Conservation (phyloP, 2,797 vertebrate genomes). For the Anas bahamensis region DNA sequence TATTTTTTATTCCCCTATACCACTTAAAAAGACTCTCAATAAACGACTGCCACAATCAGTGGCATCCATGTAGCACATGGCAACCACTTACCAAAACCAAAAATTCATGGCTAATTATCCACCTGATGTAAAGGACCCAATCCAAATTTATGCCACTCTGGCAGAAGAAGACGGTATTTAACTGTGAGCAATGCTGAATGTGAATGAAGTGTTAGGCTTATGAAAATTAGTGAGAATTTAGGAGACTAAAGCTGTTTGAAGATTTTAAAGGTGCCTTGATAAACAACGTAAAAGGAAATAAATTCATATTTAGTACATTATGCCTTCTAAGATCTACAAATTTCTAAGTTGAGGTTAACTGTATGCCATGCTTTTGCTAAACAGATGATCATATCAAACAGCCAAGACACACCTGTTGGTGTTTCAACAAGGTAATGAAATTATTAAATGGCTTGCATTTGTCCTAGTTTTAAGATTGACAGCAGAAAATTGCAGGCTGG, state of each 20-base stretch:
- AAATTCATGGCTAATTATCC: background rate
- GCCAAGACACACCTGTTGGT: background rate
- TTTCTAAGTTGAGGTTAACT: background rate
- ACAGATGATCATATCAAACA: background rate
- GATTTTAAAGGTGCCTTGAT: background rate
- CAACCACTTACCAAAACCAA: background rate
- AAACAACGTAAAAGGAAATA: background rate
- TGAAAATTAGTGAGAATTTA: background rate
- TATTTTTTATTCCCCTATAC: accelerated
- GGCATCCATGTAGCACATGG: background rate
- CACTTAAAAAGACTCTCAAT: background rate
- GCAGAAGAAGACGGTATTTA: background rate
- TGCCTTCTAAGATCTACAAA: background rate
- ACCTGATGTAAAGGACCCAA: background rate
- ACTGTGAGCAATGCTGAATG: background rate
- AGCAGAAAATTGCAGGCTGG: background rate
- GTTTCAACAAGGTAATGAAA: background rate
- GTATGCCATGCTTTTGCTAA: background rate
- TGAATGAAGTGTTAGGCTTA: background rate
- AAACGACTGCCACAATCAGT: background rate
- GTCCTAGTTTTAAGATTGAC: background rate
- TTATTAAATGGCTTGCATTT: background rate
- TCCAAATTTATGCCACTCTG: background rate
- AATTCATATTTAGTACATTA: background rate
- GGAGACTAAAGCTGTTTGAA: background rate